Percentiles rank a stretch among this genome's conserved stretches.
These are phyloP conservation scores for Drosophila kambysellisi DNA, from an alignment of 2,888 invertebrate genomes.

Conservation along the genomic window DNA sequence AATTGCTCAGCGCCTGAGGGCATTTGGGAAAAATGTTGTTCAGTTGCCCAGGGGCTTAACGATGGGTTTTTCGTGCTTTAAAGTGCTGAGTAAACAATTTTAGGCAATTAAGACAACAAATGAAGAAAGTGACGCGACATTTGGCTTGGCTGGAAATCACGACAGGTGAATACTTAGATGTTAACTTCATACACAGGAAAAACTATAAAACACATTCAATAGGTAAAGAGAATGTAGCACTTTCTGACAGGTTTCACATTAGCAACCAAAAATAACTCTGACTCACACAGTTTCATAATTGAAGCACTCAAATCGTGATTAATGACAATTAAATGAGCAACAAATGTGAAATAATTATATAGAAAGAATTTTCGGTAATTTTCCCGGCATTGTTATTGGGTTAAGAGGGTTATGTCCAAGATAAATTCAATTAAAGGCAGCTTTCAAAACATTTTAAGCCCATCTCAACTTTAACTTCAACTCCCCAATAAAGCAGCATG, in stretches of 20 bases:
- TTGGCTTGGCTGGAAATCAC: slow-evolving; percentile 28
- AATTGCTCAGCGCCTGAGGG: slow-evolving; percentile 53
- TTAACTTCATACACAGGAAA: not conserved
- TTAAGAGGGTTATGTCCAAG: slow-evolving; percentile 28
- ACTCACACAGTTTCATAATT: slow-evolving; percentile 5
- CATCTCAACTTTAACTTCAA: slow-evolving; percentile 22
- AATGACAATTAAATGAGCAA: slow-evolving; percentile 40
- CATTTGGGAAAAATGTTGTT: slow-evolving; percentile 23
- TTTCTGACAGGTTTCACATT: slow-evolving; percentile 11
- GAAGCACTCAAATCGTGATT: slow-evolving; percentile 49
- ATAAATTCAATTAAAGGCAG: slow-evolving; percentile 66
- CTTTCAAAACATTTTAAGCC: slow-evolving; percentile 63
- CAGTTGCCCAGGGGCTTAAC: slow-evolving; percentile 13
- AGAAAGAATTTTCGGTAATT: slow-evolving; percentile 40
- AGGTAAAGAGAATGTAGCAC: not conserved
- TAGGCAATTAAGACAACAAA: slow-evolving; percentile 50
- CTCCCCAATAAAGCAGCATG: slow-evolving; percentile 30
- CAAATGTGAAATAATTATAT: slow-evolving; percentile 36
- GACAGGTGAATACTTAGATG: slow-evolving; percentile 8
- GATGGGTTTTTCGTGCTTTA: slow-evolving; percentile 63
- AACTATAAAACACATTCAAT: not conserved
- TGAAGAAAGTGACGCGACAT: slow-evolving; percentile 54
- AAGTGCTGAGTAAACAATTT: slow-evolving; percentile 37
- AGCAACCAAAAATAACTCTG: slow-evolving; percentile 7
- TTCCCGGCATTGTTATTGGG: slow-evolving; percentile 38